These are phyloP conservation scores for Aphidius gifuensis DNA, from an alignment of 1,140 invertebrate species.

Conservation along the genomic window DNA sequence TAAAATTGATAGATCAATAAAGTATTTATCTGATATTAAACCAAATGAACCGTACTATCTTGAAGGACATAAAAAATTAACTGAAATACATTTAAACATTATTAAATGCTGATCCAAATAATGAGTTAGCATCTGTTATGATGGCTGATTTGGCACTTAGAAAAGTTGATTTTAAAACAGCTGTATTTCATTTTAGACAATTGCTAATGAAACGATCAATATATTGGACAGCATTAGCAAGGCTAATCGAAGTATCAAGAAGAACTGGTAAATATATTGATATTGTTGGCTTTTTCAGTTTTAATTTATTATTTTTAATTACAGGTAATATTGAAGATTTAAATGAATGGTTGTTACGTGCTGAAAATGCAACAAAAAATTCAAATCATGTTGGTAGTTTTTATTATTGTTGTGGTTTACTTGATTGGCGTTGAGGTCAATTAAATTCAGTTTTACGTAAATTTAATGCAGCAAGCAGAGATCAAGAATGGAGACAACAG, in stretches of 20 bases:
- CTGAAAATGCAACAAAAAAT: conserved; percentile 60
- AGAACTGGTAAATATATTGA: conserved; percentile 62
- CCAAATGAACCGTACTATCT: too few species aligned
- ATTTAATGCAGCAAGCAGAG: conserved; percentile 82
- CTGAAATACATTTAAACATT: too few species aligned
- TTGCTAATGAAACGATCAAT: conserved; percentile 73
- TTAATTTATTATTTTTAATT: conserved; percentile 55
- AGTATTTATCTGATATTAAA: too few species aligned
- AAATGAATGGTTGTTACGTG: conserved; percentile 71
- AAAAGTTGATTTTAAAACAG: conserved; percentile 89
- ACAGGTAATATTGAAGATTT: too few species aligned
- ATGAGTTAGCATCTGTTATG: conserved; percentile 89
- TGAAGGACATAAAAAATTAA: too few species aligned
- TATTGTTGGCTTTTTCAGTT: conserved; percentile 1
- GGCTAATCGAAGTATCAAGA: conserved; percentile 85
- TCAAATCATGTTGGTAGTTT: conserved; percentile 56
- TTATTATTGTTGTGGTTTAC: conserved; percentile 73
- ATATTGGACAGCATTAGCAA: conserved; percentile 78
- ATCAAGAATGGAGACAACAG: conserved; percentile 77
- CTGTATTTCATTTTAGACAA: conserved; percentile 85
- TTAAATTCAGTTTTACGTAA: conserved; percentile 80
- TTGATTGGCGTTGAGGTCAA: conserved; percentile 84
- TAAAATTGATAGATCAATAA: too few species aligned
- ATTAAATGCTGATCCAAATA: conserved; percentile 82
- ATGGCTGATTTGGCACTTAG: conserved; percentile 93